phyloP scores from a whole-genome alignment of 1,140 invertebrate genomes.

The Gonatopus flavifemur region DNA sequence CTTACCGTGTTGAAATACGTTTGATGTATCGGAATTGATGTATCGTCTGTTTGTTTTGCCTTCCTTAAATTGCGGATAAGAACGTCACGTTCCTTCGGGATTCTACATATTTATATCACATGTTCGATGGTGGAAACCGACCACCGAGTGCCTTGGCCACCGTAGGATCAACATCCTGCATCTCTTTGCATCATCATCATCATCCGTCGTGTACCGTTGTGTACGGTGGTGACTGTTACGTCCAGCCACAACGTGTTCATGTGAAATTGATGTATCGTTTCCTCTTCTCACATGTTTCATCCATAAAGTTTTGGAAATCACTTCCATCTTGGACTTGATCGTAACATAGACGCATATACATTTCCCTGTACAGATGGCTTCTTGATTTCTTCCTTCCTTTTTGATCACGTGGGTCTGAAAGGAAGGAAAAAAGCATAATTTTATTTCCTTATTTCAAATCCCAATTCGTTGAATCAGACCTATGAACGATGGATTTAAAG shows the following conservation, averaged over 20 bases:
- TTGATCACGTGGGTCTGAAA: too few relatives aligned
- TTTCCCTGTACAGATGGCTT: too few relatives aligned
- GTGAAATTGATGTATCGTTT: conserved; percentile 12
- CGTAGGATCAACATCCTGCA: conserved; percentile 15
- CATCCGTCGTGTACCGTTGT: neutral
- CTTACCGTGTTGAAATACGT: too few relatives aligned
- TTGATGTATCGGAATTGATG: too few relatives aligned
- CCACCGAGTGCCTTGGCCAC: neutral
- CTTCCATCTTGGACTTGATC: neutral
- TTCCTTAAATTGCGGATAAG: conserved; percentile 15
- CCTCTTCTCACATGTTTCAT: neutral
- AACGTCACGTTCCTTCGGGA: conserved; percentile 5
- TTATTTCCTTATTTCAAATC: too few relatives aligned
- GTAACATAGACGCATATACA: too few relatives aligned
- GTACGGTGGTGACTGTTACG: too few relatives aligned
- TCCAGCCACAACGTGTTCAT: conserved; percentile 7
- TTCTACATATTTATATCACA: conserved; percentile 15
- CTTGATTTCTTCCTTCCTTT: too few relatives aligned
- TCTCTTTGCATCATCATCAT: neutral
- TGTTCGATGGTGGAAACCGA: conserved; percentile 5
- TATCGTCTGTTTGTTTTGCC: neutral
- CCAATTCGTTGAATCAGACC: too few relatives aligned
- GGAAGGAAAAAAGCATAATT: too few relatives aligned
- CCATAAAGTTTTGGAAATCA: neutral
- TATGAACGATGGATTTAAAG: too few relatives aligned